Evolutionary conservation across 2,888 invertebrate genomes (phyloP).

Genomic region (Tipula lateralis): DNA sequence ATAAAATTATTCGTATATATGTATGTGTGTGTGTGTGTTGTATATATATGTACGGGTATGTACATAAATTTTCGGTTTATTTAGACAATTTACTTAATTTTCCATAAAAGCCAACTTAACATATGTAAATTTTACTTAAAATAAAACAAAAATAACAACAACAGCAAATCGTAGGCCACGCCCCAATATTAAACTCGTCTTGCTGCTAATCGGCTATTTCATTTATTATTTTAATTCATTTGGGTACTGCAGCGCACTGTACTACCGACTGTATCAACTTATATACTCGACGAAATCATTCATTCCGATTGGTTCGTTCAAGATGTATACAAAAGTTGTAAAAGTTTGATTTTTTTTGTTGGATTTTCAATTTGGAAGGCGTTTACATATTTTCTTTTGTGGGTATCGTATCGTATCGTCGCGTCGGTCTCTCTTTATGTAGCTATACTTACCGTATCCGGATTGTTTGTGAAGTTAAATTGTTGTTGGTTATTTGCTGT

Average conservation of each 20-base stretch:
- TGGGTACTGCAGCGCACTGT: background rate
- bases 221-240: background rate
- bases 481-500: background rate
- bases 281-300: background rate
- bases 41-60: background rate
- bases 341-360: too few relatives aligned
- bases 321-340: background rate
- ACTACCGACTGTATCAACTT: background rate
- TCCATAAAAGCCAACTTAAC: background rate
- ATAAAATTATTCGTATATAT: background rate
- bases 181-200: background rate
- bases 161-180: background rate
- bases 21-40: too few relatives aligned
- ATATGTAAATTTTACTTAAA: background rate
- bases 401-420: background rate
- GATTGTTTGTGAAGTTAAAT: constrained; percentile 5
- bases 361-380: background rate
- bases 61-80: constrained; percentile 19
- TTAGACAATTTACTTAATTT: constrained; percentile 24
- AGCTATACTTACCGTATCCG: background rate
- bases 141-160: background rate
- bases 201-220: background rate
- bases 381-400: background rate
- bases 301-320: background rate
- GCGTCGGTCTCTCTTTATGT: background rate